Base-by-base conservation (phyloP, 2,797 vertebrate genomes). In the Gorsachius magnificus region DNA sequence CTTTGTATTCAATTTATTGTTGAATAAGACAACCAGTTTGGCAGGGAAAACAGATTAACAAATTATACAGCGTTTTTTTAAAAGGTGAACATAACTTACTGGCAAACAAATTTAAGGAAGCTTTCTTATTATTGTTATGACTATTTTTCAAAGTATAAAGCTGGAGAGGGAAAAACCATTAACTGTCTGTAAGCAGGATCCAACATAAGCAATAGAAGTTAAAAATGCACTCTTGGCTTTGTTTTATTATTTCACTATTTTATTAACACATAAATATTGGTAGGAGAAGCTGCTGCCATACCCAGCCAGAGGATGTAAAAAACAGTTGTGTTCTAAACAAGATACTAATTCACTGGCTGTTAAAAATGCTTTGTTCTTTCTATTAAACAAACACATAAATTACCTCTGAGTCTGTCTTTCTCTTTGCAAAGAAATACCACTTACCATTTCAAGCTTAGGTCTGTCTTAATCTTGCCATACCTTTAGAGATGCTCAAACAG, bases 1-100 rank as follows among this genome's bases (percentile, higher is more conserved):
- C 96, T 97, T 97, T 97, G 91, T 90, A 93, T 97, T 97, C 94
- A 96, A 97, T 97, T 97, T 97, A 97, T 97, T 95, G 95, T 98
- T 97, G 97, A 97, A 87, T 96, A 97, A 98, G 97, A 96, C 94
- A 97, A 90, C 68, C 70, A 85, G 89, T 94, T 96, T 96, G 96
- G 93, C 93, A 97, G 94, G 69, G 61, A 92, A 96, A 92, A 92
- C 75, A 97, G 95, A 97, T 97, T 97, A 97, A 97, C 93, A 97
- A 97, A 97, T 97, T 97, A 94, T 61, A 97, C 71, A 93, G 78
- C 87, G 45, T 71, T 36, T 94, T 95, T 95, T 95, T 38, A 76
- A 97, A 95, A 95, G 84, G 89, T 96, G 89, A 97, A 89, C 65
- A 83, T 95, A 97, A 96, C 91, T 96, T 97, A 94, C 61, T 76